phyloP scores from a whole-genome alignment of 2,888 invertebrate genomes.

The Nemurella pictetii region DNA sequence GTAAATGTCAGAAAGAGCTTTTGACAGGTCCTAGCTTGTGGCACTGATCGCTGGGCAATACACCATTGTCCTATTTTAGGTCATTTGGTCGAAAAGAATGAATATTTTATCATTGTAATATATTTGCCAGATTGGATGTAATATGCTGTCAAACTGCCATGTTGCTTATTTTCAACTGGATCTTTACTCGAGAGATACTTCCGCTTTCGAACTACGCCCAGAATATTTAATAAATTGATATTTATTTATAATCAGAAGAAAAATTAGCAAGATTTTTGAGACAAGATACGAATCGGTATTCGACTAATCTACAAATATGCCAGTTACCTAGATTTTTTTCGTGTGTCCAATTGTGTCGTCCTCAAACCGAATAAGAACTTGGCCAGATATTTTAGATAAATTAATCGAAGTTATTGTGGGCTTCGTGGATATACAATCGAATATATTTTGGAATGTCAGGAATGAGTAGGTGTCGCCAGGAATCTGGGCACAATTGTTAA shows the following conservation, averaged over 20 bases:
- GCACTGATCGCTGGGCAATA: background rate
- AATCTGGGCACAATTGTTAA: slow-evolving; percentile 17
- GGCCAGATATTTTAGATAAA: background rate
- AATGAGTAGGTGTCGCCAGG: slow-evolving; percentile 35
- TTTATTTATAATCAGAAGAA: background rate
- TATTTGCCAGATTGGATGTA: slow-evolving; percentile 27
- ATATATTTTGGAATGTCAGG: background rate
- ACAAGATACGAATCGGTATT: background rate
- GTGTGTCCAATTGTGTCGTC: background rate
- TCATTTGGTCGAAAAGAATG: background rate
- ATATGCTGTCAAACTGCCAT: slow-evolving; percentile 44
- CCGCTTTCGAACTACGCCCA: slow-evolving; percentile 43
- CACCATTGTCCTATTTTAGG: background rate
- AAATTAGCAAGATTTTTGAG: background rate
- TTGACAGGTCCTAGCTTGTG: background rate
- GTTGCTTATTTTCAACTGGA: slow-evolving; percentile 41
- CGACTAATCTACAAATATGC: background rate
- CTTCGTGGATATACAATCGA: background rate
- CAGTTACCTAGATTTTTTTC: slow-evolving; percentile 13
- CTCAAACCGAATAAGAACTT: background rate
- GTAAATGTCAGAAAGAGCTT: background rate
- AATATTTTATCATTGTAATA: background rate
- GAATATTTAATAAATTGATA: slow-evolving; percentile 25
- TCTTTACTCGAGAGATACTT: slow-evolving; percentile 41
- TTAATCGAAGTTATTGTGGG: background rate